Base-by-base conservation (phyloP, 2,797 vertebrate genomes). In the Artibeus jamaicensis region DNA sequence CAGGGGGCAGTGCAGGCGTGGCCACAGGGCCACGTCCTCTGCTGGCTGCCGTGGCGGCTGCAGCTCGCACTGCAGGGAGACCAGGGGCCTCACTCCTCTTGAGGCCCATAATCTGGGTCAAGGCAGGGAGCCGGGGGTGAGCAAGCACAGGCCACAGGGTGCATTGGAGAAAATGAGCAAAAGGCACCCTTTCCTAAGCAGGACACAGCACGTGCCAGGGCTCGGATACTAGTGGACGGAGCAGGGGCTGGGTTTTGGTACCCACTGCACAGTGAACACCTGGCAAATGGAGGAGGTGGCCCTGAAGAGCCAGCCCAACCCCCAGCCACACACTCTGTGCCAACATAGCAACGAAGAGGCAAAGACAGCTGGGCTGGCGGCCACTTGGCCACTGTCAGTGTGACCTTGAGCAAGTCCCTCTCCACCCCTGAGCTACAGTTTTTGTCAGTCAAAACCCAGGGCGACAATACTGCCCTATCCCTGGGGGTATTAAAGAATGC, bases 71-170 rank as follows among this genome's bases (percentile, higher is more conserved):
- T 99, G 95, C 99, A 99, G 16, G 99, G 98, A 89, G 99, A 99
- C 99, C 99, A 99, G 0, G 98, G 88, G 19, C 99, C 99, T 99
- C 99, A 99, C 73, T 99, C 99, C 46, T 99, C 99, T 88, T 98
- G 98, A 59, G 98, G 98, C 95, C 98, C 99, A 87, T 99, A 99
- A 97, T 99, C 99, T 99, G 97, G 42, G 94, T 53, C 50, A 90
- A 92, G 89, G 77, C 0, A 0, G 76, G 91, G 93, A 92, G n/a
- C 42, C 62, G n/a, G 59, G 42, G 46, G n/a, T 79, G 71, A 89
- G 71, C 42, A 29, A n/a, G n/a, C n/a, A 42, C n/a, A 71, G 73
- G 37, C 37, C n/a, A 22, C 12, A 9, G 77, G 8, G 34, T 0
- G 1, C 55, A 59, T 3, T 1, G 29, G 67, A 57, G 21, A 37